A percentile compares a stretch with the other conserved stretches of the same genome.
These are phyloP conservation scores for Aphelenchoides avenae DNA, from an alignment of 1,140 invertebrate genomes.

Conservation along the genomic window DNA sequence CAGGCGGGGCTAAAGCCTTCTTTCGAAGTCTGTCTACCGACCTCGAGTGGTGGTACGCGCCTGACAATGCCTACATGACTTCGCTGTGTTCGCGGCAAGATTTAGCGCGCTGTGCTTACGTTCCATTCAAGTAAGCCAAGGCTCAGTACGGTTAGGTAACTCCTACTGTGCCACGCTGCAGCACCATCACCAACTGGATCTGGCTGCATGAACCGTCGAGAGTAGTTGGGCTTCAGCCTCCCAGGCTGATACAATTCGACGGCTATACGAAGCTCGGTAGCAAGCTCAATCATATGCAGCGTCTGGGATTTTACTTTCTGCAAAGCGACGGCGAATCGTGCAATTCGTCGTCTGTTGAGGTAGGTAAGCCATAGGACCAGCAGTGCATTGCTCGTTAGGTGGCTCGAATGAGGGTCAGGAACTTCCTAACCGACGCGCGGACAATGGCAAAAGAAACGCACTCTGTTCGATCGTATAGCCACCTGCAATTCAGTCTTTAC, in stretches of 20 bases:
- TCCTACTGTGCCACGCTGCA: slow-evolving; percentile 30
- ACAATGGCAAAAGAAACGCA: no score
- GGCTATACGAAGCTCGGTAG: slow-evolving; percentile 54
- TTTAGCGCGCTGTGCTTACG: slow-evolving; percentile 22
- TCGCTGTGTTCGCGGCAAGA: slow-evolving; percentile 18
- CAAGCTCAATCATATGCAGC: slow-evolving; percentile 48
- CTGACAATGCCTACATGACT: slow-evolving; percentile 36
- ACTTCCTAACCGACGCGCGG: no score
- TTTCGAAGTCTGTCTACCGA: slow-evolving; percentile 25
- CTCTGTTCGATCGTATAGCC: slow-evolving; percentile 37
- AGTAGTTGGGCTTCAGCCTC: no score
- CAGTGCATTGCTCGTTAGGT: no score
- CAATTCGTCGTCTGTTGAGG: slow-evolving; percentile 36
- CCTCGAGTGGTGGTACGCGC: slow-evolving; percentile 21
- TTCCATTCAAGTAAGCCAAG: slow-evolving; percentile 38
- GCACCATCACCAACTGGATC: slow-evolving; percentile 54
- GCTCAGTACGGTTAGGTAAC: slow-evolving; percentile 1
- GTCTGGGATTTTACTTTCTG: slow-evolving; percentile 54
- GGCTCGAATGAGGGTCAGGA: no score
- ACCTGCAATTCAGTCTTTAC: slow-evolving; percentile 52
- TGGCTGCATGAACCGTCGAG: slow-evolving; percentile 52
- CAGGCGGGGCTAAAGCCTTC: slow-evolving; percentile 12
- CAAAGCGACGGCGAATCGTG: slow-evolving; percentile 38
- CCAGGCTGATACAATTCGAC: slow-evolving; percentile 51
- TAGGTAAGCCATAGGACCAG: slow-evolving; percentile 16